These are phyloP conservation scores for Cyaniris semiargus DNA, from an alignment of 2,888 invertebrate species.

Conservation along the genomic window DNA sequence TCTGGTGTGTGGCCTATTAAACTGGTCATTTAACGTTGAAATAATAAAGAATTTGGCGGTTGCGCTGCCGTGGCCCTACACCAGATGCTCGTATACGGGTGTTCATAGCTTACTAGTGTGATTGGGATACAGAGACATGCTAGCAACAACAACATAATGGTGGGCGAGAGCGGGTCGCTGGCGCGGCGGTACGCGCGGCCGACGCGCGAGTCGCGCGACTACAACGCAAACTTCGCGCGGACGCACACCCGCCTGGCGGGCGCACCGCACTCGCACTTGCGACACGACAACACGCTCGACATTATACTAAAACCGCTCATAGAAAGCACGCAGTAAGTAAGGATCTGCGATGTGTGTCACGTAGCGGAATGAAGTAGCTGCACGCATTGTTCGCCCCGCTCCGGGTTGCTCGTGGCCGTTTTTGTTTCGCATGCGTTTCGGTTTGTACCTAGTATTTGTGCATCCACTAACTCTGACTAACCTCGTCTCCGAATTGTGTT, in stretches of 20 bases:
- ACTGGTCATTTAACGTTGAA: background rate
- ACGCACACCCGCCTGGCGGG: constrained; percentile 65
- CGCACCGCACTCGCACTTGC: constrained; percentile 53
- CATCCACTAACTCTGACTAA: constrained; percentile 62
- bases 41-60: background rate
- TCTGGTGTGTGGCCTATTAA: background rate
- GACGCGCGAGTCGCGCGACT: constrained; percentile 60
- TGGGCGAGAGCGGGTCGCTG: constrained; percentile 75
- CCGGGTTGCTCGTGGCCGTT: constrained; percentile 49
- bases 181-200: constrained; percentile 72
- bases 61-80: background rate
- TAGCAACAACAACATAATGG: constrained; percentile 81
- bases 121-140: constrained; percentile 80
- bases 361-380: constrained; percentile 72
- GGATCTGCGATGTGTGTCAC: constrained; percentile 61
- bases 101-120: constrained; percentile 46
- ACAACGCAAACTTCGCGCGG: constrained; percentile 72
- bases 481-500: constrained; percentile 44
- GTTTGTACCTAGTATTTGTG: constrained; percentile 43
- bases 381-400: constrained; percentile 67
- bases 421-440: constrained; percentile 59
- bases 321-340: constrained; percentile 82
- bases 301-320: constrained; percentile 80
- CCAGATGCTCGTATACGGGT: constrained; percentile 26
- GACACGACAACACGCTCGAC: constrained; percentile 80